A percentile compares a stretch with the other conserved stretches of the same genome.
Evolutionary conservation across 1,140 invertebrate species (phyloP).

Genomic region (Oscheius sp.): DNA sequence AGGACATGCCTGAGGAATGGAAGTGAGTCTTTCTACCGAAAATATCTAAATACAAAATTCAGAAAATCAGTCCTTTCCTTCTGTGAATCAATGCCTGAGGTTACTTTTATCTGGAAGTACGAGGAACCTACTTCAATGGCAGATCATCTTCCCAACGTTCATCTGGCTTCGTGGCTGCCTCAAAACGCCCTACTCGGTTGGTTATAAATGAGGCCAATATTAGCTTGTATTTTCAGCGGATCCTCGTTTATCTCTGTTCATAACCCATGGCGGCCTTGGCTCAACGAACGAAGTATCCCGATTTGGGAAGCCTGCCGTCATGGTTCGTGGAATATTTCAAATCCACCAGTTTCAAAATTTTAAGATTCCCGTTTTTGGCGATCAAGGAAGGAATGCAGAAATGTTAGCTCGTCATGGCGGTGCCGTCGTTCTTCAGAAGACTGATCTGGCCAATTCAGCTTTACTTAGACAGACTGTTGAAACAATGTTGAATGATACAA

Average conservation of each 20-base stretch:
- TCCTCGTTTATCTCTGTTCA: slow-evolving; percentile 34
- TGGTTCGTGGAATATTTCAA: too few relatives aligned
- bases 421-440: slow-evolving; percentile 7
- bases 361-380: slow-evolving; percentile 41
- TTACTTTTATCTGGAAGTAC: slow-evolving; percentile 36
- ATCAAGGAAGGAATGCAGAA: slow-evolving; percentile 37
- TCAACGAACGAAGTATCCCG: slow-evolving; percentile 36
- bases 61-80: neutral
- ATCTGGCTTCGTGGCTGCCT: slow-evolving; percentile 14
- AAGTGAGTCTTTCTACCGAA: slow-evolving; percentile 7
- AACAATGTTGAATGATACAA: slow-evolving; percentile 22
- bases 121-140: slow-evolving; percentile 17
- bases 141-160: slow-evolving; percentile 7
- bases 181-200: slow-evolving; percentile 29
- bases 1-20: slow-evolving; percentile 12
- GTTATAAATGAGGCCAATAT: too few relatives aligned
- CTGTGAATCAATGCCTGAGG: neutral
- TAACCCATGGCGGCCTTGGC: slow-evolving; percentile 46
- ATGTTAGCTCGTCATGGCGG: slow-evolving; percentile 22
- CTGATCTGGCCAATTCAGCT: neutral
- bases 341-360: too few relatives aligned
- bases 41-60: neutral
- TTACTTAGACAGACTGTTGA: neutral
- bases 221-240: too few relatives aligned
- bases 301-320: slow-evolving; percentile 41